A percentile compares a stretch with the other conserved stretches of the same genome.
Conservation (phyloP, 2,113 vertebrate species). For the Lagenorhynchus albirostris region DNA sequence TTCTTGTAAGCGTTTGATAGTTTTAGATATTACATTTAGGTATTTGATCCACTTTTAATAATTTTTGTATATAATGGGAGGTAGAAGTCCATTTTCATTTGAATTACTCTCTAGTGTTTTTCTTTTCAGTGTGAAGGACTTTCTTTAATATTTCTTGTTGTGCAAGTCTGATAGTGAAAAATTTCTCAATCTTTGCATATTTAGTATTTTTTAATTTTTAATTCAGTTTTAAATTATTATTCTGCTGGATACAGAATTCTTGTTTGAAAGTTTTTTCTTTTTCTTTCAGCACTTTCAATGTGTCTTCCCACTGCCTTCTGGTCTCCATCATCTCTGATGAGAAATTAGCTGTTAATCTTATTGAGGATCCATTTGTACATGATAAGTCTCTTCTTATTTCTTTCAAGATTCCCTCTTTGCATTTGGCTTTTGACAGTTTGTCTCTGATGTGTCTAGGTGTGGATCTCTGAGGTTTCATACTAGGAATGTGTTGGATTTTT, state of each 20-base stretch:
- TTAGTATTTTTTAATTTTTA: not conserved
- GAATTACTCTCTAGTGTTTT: not conserved
- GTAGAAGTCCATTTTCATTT: not conserved
- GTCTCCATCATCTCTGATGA: not conserved
- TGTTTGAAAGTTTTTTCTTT: not conserved
- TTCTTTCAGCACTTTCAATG: not conserved
- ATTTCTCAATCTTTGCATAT: not conserved
- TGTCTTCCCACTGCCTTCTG: not conserved
- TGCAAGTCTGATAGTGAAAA: not conserved
- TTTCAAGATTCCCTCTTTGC: not conserved
- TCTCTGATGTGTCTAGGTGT: not conserved
- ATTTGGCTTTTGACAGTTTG: not conserved
- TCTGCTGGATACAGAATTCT: not conserved
- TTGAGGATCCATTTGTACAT: not conserved
- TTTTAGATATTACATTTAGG: not conserved
- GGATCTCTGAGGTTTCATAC: not conserved
- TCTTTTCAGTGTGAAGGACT: not conserved
- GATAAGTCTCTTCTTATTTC: not conserved
- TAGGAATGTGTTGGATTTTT: not conserved
- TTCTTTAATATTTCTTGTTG: not conserved
- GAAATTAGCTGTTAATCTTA: not conserved
- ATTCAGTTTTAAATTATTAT: not conserved
- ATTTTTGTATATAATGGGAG: not conserved
- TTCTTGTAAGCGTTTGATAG: not conserved
- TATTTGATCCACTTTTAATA: not conserved